These are phyloP conservation scores for Oreonectes daqikongensis DNA, from an alignment of 2,797 vertebrate species.

Conservation along the genomic window DNA sequence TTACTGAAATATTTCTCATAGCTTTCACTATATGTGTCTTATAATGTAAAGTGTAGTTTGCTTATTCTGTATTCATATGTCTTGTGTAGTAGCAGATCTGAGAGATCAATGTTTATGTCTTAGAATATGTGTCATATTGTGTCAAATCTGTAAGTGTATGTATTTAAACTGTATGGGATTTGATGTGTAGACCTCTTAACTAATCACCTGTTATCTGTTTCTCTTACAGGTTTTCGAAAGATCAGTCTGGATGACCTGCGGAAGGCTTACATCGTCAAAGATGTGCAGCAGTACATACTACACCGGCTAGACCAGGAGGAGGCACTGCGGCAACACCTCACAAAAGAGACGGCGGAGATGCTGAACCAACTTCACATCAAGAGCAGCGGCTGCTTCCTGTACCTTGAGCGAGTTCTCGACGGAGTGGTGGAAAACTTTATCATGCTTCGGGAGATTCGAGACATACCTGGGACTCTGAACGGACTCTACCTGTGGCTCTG, in stretches of 20 bases:
- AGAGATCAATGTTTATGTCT: not conserved
- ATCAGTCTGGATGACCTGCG: conserved; percentile 98
- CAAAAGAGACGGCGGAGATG: conserved; percentile 98
- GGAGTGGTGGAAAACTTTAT: conserved; percentile 98
- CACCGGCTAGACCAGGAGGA: conserved; percentile 96
- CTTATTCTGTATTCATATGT: conserved; percentile 8
- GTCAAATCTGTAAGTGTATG: no score
- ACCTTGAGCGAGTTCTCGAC: conserved; percentile 95
- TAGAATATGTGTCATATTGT: no score
- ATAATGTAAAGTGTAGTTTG: not conserved
- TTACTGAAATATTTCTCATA: no score
- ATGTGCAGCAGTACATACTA: conserved; percentile 99
- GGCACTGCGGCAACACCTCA: conserved; percentile 95
- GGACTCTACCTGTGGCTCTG: conserved; percentile 99
- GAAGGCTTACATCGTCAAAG: conserved; percentile 97
- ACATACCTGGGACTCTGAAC: conserved; percentile 97
- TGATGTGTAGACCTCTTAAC: not conserved
- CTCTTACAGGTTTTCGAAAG: conserved; percentile 89
- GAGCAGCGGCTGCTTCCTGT: conserved; percentile 98
- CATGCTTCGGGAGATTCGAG: conserved; percentile 96
- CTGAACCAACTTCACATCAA: conserved; percentile 99
- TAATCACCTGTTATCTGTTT: conserved; percentile 48
- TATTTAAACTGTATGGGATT: no score
- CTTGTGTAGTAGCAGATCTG: conserved; percentile 21
- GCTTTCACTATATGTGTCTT: no score